Evolutionary conservation across 1,140 invertebrate genomes (phyloP), one percentile per base, ranked within the genome.

Genomic region (Aphis craccivora): DNA sequence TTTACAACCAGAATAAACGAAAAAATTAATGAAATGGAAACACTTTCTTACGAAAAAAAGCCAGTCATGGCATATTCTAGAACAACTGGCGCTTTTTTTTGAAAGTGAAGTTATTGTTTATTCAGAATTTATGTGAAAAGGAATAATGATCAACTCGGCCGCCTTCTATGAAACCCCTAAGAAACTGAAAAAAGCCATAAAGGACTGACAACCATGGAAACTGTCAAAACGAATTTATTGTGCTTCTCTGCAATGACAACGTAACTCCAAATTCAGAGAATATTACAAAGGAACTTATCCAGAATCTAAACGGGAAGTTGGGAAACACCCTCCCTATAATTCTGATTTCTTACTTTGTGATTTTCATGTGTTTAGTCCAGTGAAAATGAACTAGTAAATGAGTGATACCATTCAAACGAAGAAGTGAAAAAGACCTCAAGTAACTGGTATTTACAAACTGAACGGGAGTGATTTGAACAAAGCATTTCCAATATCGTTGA

Each of bases 271-370:
- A 94, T 94, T 94, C 94, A 88, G 94, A 94, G 94, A 94, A 81
- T 23, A 22, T 94, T 45, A 94, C 94, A 7, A 94, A 55, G 83
- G 94, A 94, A 37, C 94, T 94, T 94, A 94, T 95, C 76, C 55
- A 91, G 35, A 92, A 95, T 94, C 94, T n/a, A 87, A 89, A 88
- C 95, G 94, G 93, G 91, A 95, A 94, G 67, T 94, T 94, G 94
- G 94, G 55, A 93, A 94, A 93, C 94, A 93, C 94, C 94, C 94
- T 94, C 94, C 94, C 23, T 95, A 94, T 94, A 95, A 94, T 94
- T 94, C 94, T 90, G 94, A 95, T 94, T 94, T 95, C 88, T 91
- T 94, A 94, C 94, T 94, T 60, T 94, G 94, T n/a, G 94, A 95
- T 84, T 95, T 94, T 93, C 91, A 95, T 94, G 81, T 94, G 48